Percentiles rank a stretch among this genome's conserved stretches.
These are phyloP conservation scores for Psettodes erumei DNA, from an alignment of 2,113 vertebrate genomes.

Conservation along the genomic window DNA sequence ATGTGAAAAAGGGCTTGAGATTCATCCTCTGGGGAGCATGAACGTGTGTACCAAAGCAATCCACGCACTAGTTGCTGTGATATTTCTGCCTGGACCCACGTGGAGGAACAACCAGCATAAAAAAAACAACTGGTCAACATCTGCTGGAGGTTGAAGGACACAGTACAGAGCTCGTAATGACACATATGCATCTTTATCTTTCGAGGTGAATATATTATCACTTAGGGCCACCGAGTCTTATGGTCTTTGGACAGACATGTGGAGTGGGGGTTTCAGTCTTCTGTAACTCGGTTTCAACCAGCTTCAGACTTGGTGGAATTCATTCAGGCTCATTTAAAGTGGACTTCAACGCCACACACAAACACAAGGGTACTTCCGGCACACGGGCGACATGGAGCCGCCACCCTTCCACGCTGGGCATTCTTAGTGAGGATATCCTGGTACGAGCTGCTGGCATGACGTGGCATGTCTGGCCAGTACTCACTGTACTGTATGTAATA, in stretches of 20 bases:
- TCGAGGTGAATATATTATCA: conserved; percentile 30
- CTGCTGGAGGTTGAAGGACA: background rate
- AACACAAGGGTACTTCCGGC: background rate
- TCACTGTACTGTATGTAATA: background rate
- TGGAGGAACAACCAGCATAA: background rate
- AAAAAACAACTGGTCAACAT: too few species aligned
- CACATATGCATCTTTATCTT: background rate
- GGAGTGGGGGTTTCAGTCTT: conserved; percentile 17
- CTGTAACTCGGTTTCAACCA: conserved; percentile 9
- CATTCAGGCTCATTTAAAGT: conserved; percentile 12
- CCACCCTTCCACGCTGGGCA: background rate
- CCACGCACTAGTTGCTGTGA: background rate
- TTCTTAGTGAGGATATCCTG: conserved; percentile 32
- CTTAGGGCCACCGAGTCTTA: conserved; percentile 16
- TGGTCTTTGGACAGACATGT: conserved; percentile 18
- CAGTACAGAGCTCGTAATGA: background rate
- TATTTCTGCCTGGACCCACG: background rate
- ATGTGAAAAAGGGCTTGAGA: too few species aligned
- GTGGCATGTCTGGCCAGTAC: conserved; percentile 9
- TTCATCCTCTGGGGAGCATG: background rate
- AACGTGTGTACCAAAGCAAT: background rate
- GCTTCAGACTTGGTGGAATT: conserved; percentile 26
- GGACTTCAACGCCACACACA: conserved; percentile 1
- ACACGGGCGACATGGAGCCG: conserved; percentile 23
- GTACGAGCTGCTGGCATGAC: conserved; percentile 11